Conservation (phyloP, 1,140 invertebrate genomes). For the Bombus affinis region DNA sequence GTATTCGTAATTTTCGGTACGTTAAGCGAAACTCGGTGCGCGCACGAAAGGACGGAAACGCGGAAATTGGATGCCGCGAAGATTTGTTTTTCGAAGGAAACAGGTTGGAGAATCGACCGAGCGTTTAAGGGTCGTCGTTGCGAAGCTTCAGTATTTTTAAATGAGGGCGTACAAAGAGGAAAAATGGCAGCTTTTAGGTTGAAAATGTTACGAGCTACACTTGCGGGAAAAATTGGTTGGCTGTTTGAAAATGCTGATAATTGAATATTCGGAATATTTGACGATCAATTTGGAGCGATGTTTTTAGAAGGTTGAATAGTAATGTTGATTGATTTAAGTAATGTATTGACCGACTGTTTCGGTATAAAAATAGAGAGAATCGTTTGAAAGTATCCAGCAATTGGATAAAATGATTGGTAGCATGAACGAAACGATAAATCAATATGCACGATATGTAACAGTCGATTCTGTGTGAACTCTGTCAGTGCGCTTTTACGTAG, state of each 20-base stretch:
- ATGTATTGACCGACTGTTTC: too few species aligned
- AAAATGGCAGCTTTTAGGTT: neutral
- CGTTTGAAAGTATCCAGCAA: neutral
- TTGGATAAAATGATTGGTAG: neutral
- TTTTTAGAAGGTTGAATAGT: too few species aligned
- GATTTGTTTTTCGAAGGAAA: constrained; percentile 7
- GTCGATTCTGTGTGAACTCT: neutral
- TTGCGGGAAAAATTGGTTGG: neutral
- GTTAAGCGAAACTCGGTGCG: neutral
- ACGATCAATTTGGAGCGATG: neutral
- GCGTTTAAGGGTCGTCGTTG: neutral
- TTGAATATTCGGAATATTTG: neutral
- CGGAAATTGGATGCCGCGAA: neutral
- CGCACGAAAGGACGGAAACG: neutral
- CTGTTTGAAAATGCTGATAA: too few species aligned
- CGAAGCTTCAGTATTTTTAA: neutral
- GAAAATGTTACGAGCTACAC: neutral
- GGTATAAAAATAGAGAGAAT: neutral
- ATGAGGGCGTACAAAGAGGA: neutral
- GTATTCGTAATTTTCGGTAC: neutral
- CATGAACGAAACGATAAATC: constrained; percentile 8
- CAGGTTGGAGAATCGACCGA: neutral
- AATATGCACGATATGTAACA: constrained; percentile 8
- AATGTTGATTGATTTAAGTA: too few species aligned
- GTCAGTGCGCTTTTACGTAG: constrained; percentile 19